Base-by-base conservation (phyloP, 2,113 vertebrate species). In the Balaeniceps rex region DNA sequence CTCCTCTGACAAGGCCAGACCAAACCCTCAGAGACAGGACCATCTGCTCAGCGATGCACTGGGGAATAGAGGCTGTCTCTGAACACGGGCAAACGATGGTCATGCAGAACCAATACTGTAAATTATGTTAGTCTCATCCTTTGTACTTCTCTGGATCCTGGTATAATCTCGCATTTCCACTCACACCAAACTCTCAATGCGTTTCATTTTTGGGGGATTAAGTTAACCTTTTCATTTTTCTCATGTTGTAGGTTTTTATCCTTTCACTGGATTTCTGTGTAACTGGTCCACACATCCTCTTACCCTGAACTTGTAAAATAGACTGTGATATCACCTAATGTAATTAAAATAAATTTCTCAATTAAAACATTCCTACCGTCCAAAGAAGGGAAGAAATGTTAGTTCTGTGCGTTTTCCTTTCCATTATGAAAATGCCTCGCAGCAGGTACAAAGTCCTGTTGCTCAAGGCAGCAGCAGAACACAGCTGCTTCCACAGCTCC, bases 251-350 rank as follows among this genome's bases (percentile, higher is more conserved):
- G 95, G 85, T 97, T 97, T 98, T 88, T 80, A 96, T 95, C 95
- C 95, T 97, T 87, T 94, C 38, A 76, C 97, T 98, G 95, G 86
- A 65, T 97, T 96, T 94, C 94, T 86, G 57, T 96, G 83, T 95
- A 94, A 96, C 58, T 96, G 97, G 96, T 98, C 97, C 97, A 97
- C 94, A 82, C 83, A 80, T 97, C 94, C 95, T 97, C 92, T 95
- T 94, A 94, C 79, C 96, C 96, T 83, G 83, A 97, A 97, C 97
- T 98, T 98, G 98, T 98, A 98, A 98, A 98, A 98, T 98, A 98
- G 98, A 98, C 98, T 98, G 96, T 97, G 97, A 96, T 97, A 98
- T 96, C 98, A 98, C 96, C 55, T 97, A 96, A 98, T 98, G 97
- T 98, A 98, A 98, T 98, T 98, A 98, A 98, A 98, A 95, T 55